Conservation (phyloP, 2,113 vertebrate species). For the Argyrosomus japonicus region DNA sequence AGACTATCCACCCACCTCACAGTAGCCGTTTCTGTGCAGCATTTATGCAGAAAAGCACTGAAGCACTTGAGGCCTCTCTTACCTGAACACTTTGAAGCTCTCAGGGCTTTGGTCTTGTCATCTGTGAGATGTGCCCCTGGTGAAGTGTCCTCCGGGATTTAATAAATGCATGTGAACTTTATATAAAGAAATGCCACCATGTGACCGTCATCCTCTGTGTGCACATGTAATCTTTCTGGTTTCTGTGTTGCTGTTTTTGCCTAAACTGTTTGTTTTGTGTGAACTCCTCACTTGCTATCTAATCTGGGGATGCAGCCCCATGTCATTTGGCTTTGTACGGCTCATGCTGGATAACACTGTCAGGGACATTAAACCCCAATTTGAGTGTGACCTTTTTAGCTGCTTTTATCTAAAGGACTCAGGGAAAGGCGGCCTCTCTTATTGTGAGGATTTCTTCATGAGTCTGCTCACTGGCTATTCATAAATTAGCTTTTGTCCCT, state of each 20-base stretch:
- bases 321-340: conserved; percentile 59
- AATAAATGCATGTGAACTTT: conserved; percentile 53
- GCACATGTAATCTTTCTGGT: conserved; percentile 8
- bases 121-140: conserved; percentile 30
- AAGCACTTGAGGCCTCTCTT: conserved; percentile 2
- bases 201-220: conserved; percentile 4
- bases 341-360: conserved; percentile 53
- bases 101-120: conserved; percentile 17
- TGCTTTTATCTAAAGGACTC: conserved; percentile 55
- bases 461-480: conserved; percentile 41
- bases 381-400: conserved; percentile 72
- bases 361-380: conserved; percentile 58
- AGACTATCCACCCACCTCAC: conserved; percentile 40
- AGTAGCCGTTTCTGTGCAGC: conserved; percentile 26
- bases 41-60: conserved; percentile 26
- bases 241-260: conserved; percentile 12
- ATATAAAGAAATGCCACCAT: conserved; percentile 34
- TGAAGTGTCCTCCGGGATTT: conserved; percentile 31
- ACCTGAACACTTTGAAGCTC: conserved; percentile 36
- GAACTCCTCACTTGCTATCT: conserved; percentile 45
- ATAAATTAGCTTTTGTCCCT: conserved; percentile 54
- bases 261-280: conserved; percentile 56
- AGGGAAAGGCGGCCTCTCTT: conserved; percentile 25
- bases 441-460: conserved; percentile 38
- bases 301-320: conserved; percentile 53